A percentile compares a stretch with the other conserved stretches of the same genome.
phyloP scores from a whole-genome alignment of 92 coral and sea anemone genomes.

The Paragorgia papillata region DNA sequence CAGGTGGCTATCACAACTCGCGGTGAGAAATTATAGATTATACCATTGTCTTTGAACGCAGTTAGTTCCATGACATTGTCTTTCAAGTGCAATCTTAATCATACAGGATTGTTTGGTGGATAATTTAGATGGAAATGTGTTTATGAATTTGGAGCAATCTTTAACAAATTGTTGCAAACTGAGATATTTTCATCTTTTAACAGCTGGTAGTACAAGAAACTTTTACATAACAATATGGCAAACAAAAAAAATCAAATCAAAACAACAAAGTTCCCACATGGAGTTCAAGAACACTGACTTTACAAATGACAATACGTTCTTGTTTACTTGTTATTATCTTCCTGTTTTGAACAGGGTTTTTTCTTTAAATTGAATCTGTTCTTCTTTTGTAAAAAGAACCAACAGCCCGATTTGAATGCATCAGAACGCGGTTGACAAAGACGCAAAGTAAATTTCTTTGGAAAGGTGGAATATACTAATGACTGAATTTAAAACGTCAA shows the following conservation, averaged over 20 bases:
- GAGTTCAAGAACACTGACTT: not conserved
- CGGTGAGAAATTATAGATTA: conserved; percentile 19
- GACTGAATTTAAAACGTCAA: too few relatives aligned
- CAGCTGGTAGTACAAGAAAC: not conserved
- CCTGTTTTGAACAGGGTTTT: not conserved
- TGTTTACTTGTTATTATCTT: not conserved
- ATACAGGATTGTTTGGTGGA: too few relatives aligned
- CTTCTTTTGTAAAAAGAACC: conserved; percentile 3
- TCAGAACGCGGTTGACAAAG: not conserved
- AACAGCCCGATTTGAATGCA: not conserved
- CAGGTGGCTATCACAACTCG: conserved; percentile 28
- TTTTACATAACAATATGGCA: not conserved
- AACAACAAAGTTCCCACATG: not conserved
- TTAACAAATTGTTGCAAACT: too few relatives aligned
- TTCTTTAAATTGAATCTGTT: not conserved
- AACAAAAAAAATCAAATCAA: not conserved
- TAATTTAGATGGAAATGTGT: too few relatives aligned
- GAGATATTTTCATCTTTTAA: not conserved
- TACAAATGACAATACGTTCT: not conserved
- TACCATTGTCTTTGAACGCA: not conserved
- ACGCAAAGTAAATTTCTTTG: too few relatives aligned
- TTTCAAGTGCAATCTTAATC: too few relatives aligned
- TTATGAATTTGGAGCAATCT: too few relatives aligned
- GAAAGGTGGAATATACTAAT: too few relatives aligned
- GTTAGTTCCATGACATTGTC: too few relatives aligned